Evolutionary conservation across 1,140 invertebrate genomes (phyloP).

Genomic region (Lasioglossum baleicum): DNA sequence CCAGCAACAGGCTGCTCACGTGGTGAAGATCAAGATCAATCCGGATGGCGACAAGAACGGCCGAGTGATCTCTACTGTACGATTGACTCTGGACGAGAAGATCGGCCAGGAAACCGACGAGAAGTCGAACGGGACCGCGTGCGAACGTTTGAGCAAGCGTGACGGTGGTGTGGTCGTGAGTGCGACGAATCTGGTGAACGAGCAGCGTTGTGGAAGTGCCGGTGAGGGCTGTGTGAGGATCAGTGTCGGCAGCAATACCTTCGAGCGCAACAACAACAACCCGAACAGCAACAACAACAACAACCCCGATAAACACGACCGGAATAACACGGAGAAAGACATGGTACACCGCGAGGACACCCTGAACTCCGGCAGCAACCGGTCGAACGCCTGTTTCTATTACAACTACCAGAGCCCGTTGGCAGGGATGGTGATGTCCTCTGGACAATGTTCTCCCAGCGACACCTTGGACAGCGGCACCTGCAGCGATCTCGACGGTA

Average conservation of each 20-base stretch:
- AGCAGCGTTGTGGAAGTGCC: slow-evolving; percentile 55
- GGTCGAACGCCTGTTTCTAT: slow-evolving; percentile 80
- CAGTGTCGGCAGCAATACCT: slow-evolving; percentile 74
- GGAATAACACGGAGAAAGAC: slow-evolving; percentile 43
- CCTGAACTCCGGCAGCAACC: slow-evolving; percentile 24
- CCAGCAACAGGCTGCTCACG: slow-evolving; percentile 77
- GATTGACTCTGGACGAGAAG: slow-evolving; percentile 68
- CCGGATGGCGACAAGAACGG: slow-evolving; percentile 79
- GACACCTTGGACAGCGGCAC: slow-evolving; percentile 91
- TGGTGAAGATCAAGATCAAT: slow-evolving; percentile 86
- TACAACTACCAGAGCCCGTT: slow-evolving; percentile 80
- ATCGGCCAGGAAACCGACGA: slow-evolving; percentile 73
- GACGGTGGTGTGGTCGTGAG: slow-evolving; percentile 69
- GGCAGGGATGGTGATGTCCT: slow-evolving; percentile 82
- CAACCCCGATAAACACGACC: slow-evolving; percentile 26
- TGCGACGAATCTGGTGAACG: slow-evolving; percentile 66
- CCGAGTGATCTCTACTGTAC: slow-evolving; percentile 72
- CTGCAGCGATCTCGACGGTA: slow-evolving; percentile 89
- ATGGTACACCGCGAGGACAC: slow-evolving; percentile 69
- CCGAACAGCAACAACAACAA: slow-evolving; percentile 51
- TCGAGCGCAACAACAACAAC: slow-evolving; percentile 62
- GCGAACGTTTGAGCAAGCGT: slow-evolving; percentile 61
- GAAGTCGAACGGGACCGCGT: slow-evolving; percentile 72
- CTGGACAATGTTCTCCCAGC: slow-evolving; percentile 88
- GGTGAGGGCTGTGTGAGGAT: slow-evolving; percentile 78